Conservation (phyloP, 2,888 invertebrate genomes). For the Linnaemya vulpina region DNA sequence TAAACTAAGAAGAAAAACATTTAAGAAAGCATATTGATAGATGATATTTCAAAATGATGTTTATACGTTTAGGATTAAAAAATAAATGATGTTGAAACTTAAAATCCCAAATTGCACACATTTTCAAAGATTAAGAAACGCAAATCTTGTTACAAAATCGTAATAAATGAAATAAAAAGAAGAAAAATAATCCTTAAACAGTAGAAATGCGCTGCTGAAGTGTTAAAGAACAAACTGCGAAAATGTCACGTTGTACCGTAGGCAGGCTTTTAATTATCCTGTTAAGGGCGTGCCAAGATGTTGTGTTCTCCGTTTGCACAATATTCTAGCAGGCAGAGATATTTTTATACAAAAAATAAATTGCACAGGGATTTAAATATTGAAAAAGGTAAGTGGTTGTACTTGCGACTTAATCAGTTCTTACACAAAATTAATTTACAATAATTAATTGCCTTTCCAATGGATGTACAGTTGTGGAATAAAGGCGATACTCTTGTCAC, state of each 20-base stretch:
- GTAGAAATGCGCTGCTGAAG: neutral
- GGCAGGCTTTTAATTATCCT: slow-evolving; percentile 81
- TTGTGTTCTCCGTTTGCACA: slow-evolving; percentile 13
- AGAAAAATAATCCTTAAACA: neutral
- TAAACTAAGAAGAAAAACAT: neutral
- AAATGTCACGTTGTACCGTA: slow-evolving; percentile 73
- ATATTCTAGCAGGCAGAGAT: neutral
- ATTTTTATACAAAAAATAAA: neutral
- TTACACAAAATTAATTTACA: too few species aligned
- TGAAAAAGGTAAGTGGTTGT: too few species aligned
- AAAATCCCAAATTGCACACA: neutral
- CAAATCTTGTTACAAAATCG: neutral
- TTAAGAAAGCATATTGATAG: slow-evolving; percentile 52
- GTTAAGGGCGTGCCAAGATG: slow-evolving; percentile 70
- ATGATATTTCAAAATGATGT: slow-evolving; percentile 55
- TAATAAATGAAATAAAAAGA: neutral
- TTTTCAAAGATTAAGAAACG: neutral
- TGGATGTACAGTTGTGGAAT: too few species aligned
- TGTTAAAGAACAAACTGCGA: neutral
- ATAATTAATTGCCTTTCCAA: too few species aligned
- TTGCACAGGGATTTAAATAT: too few species aligned
- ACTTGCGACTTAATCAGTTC: too few species aligned
- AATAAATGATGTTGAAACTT: slow-evolving; percentile 28
- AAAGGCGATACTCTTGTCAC: too few species aligned
- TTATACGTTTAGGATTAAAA: slow-evolving; percentile 25